Evolutionary conservation across 2,113 vertebrate species (phyloP).

Genomic region (Lagopus leucura): DNA sequence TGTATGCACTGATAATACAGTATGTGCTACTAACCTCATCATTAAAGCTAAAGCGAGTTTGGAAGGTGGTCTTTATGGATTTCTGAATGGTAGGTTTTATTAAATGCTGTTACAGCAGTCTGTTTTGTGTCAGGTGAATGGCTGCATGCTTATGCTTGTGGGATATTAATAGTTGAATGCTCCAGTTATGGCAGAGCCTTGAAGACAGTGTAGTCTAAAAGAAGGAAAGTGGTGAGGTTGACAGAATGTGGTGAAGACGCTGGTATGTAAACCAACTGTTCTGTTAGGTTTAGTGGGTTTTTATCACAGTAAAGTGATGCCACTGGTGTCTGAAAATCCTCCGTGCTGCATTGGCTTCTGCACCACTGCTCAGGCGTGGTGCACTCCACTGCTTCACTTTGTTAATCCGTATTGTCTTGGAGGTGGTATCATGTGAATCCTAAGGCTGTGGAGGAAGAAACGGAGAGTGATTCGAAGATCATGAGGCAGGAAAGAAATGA

Average conservation of each 20-base stretch:
- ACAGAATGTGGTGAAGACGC: background rate
- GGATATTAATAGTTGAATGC: background rate
- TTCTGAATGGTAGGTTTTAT: background rate
- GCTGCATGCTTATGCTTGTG: accelerated
- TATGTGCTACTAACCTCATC: background rate
- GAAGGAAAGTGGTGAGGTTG: background rate
- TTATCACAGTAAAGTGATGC: background rate
- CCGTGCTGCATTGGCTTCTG: background rate
- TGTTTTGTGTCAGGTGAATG: background rate
- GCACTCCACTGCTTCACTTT: background rate
- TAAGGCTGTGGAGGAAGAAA: background rate
- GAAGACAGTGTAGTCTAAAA: background rate
- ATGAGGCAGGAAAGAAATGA: accelerated
- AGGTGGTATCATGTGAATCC: background rate
- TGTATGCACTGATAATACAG: background rate
- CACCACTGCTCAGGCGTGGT: background rate
- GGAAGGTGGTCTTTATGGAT: background rate
- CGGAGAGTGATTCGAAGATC: background rate
- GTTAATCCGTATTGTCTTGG: accelerated
- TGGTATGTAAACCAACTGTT: background rate
- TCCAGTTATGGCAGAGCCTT: background rate
- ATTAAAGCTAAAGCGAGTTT: background rate
- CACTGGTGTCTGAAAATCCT: background rate
- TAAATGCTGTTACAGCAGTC: background rate
- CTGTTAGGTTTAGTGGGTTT: background rate